Percentiles rank a stretch among this genome's conserved stretches.
phyloP scores from a whole-genome alignment of 1,140 invertebrate genomes.

The Cepaea nemoralis region DNA sequence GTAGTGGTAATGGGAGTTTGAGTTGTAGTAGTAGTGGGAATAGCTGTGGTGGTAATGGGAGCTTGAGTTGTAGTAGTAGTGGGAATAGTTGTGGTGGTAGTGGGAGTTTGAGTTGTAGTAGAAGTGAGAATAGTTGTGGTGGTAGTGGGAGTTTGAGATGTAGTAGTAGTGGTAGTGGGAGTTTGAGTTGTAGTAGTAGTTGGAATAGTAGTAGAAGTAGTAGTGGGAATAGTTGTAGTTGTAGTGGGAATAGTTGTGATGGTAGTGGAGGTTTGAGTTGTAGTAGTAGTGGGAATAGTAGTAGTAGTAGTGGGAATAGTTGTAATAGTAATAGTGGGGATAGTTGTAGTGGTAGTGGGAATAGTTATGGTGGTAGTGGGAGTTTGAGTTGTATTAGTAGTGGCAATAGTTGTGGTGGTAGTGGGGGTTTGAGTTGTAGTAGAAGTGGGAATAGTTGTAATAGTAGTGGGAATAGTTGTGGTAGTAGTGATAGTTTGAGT shows the following conservation, averaged over 20 bases:
- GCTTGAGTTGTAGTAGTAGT: not conserved
- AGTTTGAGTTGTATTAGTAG: not conserved
- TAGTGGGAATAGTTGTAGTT: not conserved
- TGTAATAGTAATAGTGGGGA: too few species aligned
- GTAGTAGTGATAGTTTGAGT: not conserved
- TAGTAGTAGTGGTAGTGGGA: not conserved
- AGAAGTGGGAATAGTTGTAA: not conserved
- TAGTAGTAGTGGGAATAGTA: not conserved
- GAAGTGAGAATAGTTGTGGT: too few species aligned
- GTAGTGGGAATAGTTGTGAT: not conserved
- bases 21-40: not conserved
- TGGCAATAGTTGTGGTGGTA: not conserved
- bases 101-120: not conserved
- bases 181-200: not conserved
- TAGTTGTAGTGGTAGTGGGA: too few species aligned
- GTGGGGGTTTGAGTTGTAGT: not conserved
- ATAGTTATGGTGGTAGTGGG: not conserved
- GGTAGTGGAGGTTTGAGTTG: not conserved
- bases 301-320: too few species aligned
- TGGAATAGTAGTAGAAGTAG: not conserved
- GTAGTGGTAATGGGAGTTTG: not conserved
- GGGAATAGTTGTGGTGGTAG: not conserved
- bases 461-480: not conserved
- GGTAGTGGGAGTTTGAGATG: too few species aligned
- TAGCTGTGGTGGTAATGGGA: not conserved